Evolutionary conservation across 2,797 vertebrate genomes (phyloP), one percentile per base, ranked within the genome.

Genomic region (Euphonia xanthogaster): DNA sequence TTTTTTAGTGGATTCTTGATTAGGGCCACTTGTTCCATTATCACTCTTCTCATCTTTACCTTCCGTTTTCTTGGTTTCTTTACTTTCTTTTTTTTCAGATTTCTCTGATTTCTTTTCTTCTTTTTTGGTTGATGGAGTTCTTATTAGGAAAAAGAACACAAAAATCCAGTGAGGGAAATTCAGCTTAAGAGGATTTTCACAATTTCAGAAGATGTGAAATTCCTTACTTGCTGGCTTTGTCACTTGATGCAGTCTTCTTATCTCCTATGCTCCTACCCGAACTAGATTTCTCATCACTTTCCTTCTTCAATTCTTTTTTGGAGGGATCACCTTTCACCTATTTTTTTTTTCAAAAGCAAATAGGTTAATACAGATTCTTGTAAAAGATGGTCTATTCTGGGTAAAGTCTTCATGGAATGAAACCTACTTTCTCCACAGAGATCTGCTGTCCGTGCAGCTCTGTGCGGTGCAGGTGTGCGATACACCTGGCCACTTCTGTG

Each of bases 401-500:
- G 48, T 31, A 7, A 61, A 47, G 19, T 78, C 67, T 86, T 71
- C 33, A 40, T 50, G 50, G 67, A 44, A n/a, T 53, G 61, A 88
- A 63, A 94, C 98, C 98, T 98, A 99, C 99, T 98, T 99, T 98
- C 97, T 99, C 99, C 81, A 99, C 99, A 86, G 99, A 99, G 92
- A 99, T 99, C 88, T 99, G 98, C 87, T 99, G 99, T 79, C 99
- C 99, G 4, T 99, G 99, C 31, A 99, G 98, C 95, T 99, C 99
- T 40, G 99, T 99, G 19, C 98, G 98, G 96, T 99, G 99, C 8
- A 99, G 98, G 93, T 99, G 99, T 54, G 99, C 98, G 53, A 99
- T 99, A 42, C 99, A 99, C 33, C 99, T 97, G 7, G 98, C 97
- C 92, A 99, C 99, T 87, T 99, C 99, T 23, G 98, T 98, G 62